Conservation (phyloP, 2,113 vertebrate species). For the Lepus europaeus region DNA sequence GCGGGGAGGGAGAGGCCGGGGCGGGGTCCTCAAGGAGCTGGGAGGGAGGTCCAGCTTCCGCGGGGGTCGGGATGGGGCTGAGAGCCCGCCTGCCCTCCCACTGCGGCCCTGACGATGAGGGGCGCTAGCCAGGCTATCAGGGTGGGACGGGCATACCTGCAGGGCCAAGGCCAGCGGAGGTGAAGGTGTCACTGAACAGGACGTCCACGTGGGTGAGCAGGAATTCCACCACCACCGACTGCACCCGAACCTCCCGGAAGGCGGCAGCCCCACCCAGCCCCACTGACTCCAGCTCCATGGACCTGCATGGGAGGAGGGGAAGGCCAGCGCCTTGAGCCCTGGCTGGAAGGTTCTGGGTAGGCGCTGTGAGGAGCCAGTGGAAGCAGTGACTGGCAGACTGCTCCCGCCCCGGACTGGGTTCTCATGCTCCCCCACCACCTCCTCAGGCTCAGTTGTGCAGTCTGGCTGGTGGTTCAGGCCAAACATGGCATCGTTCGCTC, state of each 20-base stretch:
- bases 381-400: neutral
- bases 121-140: constrained; percentile 11
- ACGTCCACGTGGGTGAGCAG: constrained; percentile 90
- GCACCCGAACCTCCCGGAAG: constrained; percentile 91
- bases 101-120: constrained; percentile 53
- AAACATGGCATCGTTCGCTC: neutral
- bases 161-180: constrained; percentile 88
- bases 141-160: constrained; percentile 81
- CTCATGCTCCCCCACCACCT: neutral
- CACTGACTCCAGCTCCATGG: constrained; percentile 89
- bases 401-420: neutral
- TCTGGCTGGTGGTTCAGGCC: neutral
- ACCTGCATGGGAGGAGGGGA: constrained; percentile 79
- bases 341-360: neutral
- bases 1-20: constrained; percentile 71
- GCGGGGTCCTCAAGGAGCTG: constrained; percentile 75
- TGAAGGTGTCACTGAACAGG: constrained; percentile 91
- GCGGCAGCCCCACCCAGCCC: constrained; percentile 89
- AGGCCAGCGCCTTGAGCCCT: neutral
- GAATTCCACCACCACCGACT: constrained; percentile 92
- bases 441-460: neutral
- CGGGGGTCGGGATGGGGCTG: constrained; percentile 38
- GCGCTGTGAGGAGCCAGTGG: neutral
- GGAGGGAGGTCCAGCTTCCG: constrained; percentile 63
- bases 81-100: constrained; percentile 77